Conservation (phyloP, 2,797 vertebrate species). For the Coregonus suidteri region DNA sequence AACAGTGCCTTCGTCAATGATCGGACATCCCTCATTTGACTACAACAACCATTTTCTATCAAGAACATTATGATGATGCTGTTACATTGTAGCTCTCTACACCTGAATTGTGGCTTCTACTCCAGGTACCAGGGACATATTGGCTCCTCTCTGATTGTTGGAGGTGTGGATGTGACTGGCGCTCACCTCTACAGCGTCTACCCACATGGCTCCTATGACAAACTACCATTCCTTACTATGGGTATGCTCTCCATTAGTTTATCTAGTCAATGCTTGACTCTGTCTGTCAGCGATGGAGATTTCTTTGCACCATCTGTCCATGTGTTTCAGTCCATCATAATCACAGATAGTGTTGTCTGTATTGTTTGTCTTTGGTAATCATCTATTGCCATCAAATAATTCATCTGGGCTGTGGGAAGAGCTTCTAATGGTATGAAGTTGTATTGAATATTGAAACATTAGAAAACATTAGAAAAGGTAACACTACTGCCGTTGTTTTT, state of each 20-base stretch:
- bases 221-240: conserved; percentile 77
- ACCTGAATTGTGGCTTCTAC: conserved; percentile 12
- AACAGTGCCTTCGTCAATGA: neutral
- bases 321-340: no score
- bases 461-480: neutral
- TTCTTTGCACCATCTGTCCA: neutral
- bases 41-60: neutral
- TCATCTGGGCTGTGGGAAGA: no score
- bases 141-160: conserved; percentile 82
- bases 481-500: neutral
- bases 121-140: conserved; percentile 84
- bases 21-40: neutral
- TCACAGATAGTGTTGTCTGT: no score
- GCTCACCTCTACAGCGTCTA: conserved; percentile 82
- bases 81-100: neutral
- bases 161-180: conserved; percentile 80
- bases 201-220: conserved; percentile 86
- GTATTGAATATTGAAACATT: neutral
- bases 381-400: no score
- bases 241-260: neutral
- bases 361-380: no score
- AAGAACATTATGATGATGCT: neutral
- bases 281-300: neutral
- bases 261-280: neutral
- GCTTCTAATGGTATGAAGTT: neutral